Conservation (phyloP, 2,113 vertebrate genomes). For the Macrotis lagotis region DNA sequence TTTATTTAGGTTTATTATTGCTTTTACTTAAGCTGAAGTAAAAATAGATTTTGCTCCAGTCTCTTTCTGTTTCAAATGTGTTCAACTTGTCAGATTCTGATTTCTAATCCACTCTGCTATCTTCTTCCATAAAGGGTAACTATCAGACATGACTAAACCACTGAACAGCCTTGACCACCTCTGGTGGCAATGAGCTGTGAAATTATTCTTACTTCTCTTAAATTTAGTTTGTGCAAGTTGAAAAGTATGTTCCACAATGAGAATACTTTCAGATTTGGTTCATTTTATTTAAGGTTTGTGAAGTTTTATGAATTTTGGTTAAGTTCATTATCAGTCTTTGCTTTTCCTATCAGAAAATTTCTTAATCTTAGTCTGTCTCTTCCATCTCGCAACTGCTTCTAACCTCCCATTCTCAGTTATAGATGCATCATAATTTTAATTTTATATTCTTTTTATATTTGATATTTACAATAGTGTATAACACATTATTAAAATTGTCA, state of each 20-base stretch:
- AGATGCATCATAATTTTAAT: not conserved
- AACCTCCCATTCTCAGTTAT: not conserved
- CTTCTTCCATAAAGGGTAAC: not conserved
- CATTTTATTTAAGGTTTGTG: not conserved
- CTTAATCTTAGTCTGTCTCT: not conserved
- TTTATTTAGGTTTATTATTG: not conserved
- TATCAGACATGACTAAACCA: not conserved
- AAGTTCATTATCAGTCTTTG: not conserved
- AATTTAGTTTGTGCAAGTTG: not conserved
- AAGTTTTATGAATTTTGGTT: not conserved
- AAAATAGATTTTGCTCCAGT: too few species aligned
- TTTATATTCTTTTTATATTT: not conserved
- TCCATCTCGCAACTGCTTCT: not conserved
- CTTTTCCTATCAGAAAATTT: not conserved
- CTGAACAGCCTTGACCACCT: not conserved
- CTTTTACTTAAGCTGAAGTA: too few species aligned
- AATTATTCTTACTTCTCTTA: not conserved
- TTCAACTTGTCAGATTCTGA: too few species aligned
- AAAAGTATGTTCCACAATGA: not conserved
- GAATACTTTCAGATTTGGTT: not conserved
- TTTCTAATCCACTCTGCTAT: not conserved
- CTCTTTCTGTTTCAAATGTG: too few species aligned
- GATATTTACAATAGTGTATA: not conserved
- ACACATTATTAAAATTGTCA: not conserved
- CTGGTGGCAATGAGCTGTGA: not conserved